Evolutionary conservation across 2,888 invertebrate genomes (phyloP), one percentile per base, ranked within the genome.

Genomic region (Ptychoptera contaminata): DNA sequence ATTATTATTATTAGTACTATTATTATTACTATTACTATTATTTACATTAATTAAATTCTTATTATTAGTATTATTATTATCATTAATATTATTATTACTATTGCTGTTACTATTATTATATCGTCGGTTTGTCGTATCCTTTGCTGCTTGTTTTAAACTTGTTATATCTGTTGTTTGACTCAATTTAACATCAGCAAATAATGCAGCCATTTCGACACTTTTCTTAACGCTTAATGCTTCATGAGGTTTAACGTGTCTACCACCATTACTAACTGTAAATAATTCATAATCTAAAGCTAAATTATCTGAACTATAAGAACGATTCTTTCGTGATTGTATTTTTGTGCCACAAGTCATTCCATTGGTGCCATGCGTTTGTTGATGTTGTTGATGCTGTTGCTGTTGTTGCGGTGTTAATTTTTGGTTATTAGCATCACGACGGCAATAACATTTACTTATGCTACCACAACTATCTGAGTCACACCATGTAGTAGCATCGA

Each of bases 381-480:
- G 47, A 38, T 42, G 44, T 31, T 41, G 15, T 10, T 30, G 14
- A 14, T 40, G 40, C 2, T 40, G 31, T 23, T 23, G 23, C 61
- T 61, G 44, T 50, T 47, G 8, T 47, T 67, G 67, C 6, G 62
- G 61, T 10, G 59, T 56, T 41, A 68, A 60, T 35, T 71, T 40
- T 3, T 39, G 36, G 9, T 15, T 30, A 11, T 23, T 23, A 5
- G 7, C 16, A 36, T 46, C 40, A 15, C 47, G 49, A 57, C 60
- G 75, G 58, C 90, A 90, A 58, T 90, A 90, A 58, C 90, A 90
- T 61, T 88, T 88, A 60, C 87, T 87, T 54, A 82, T 81, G 51
- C 85, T 86, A 0, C 82, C 76, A 57, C 90, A 91, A 55, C 85
- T 86, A 59, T 90, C 88, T 0, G 87, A 85, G 12, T 79, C 82